These are phyloP conservation scores for Gephyroberyx darwinii DNA, from an alignment of 2,797 vertebrate species.

Conservation along the genomic window DNA sequence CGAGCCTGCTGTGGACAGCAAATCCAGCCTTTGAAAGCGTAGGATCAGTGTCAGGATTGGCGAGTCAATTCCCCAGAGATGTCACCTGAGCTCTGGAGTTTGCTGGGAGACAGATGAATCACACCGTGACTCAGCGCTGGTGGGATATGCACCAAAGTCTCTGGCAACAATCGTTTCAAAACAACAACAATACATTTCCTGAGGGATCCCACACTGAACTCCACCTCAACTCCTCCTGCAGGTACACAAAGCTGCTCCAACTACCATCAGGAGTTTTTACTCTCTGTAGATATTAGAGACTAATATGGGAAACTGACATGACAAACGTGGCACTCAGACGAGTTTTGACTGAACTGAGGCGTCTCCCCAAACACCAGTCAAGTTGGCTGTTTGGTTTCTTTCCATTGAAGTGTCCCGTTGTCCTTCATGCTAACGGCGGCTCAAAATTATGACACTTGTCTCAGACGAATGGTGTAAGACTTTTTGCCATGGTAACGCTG, in stretches of 20 bases:
- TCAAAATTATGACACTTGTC: too few relatives aligned
- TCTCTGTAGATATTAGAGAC: too few relatives aligned
- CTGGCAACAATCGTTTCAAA: conserved; percentile 14
- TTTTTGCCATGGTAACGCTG: too few relatives aligned
- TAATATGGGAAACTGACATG: too few relatives aligned
- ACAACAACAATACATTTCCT: conserved; percentile 9
- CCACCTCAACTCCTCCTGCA: conserved; percentile 1
- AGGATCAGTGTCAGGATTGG: conserved; percentile 19
- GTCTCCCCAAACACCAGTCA: too few relatives aligned
- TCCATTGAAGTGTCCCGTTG: too few relatives aligned
- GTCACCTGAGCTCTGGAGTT: conserved; percentile 57
- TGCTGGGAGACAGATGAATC: conserved; percentile 35
- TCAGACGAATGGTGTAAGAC: too few relatives aligned
- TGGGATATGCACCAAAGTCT: conserved; percentile 24
- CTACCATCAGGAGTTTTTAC: too few relatives aligned
- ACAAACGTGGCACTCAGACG: too few relatives aligned
- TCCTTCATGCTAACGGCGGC: too few relatives aligned
- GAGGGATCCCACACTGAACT: conserved; percentile 13
- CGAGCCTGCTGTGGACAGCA: conserved; percentile 37
- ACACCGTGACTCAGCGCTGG: conserved; percentile 44
- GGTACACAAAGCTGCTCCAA: background rate
- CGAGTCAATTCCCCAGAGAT: conserved; percentile 36
- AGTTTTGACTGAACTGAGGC: too few relatives aligned
- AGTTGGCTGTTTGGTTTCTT: too few relatives aligned
- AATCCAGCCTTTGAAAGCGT: conserved; percentile 48